Evolutionary conservation across 2,888 invertebrate species (phyloP).

Genomic region (Autographa pulchrina): DNA sequence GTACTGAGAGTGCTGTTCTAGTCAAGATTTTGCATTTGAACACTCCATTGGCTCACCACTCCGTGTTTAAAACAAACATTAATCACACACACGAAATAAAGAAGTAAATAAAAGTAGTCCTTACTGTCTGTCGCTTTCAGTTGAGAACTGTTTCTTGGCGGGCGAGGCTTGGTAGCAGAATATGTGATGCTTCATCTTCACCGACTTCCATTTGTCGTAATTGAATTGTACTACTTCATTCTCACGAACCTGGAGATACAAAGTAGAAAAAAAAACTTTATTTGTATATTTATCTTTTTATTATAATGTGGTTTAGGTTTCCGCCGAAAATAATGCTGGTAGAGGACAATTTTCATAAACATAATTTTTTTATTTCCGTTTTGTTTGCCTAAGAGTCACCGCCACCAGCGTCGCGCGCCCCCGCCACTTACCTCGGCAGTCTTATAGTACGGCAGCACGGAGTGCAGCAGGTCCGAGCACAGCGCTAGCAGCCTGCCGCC

Average conservation of each 20-base stretch:
- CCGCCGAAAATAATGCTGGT: too few relatives aligned
- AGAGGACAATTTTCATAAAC: too few relatives aligned
- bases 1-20: neutral
- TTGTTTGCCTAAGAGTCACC: too few relatives aligned
- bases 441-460: too few relatives aligned
- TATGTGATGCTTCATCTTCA: slow-evolving; percentile 96
- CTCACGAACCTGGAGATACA: slow-evolving; percentile 91
- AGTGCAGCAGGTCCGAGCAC: too few relatives aligned
- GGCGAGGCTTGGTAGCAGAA: slow-evolving; percentile 97
- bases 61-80: slow-evolving; percentile 32
- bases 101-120: slow-evolving; percentile 54
- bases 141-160: slow-evolving; percentile 94
- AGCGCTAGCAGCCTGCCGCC: too few relatives aligned
- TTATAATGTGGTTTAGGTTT: too few relatives aligned
- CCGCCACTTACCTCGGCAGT: too few relatives aligned
- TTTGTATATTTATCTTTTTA: too few relatives aligned
- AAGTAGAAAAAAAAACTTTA: neutral
- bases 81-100: slow-evolving; percentile 29
- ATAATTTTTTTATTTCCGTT: too few relatives aligned
- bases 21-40: neutral
- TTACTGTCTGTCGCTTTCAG: slow-evolving; percentile 92
- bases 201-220: slow-evolving; percentile 95
- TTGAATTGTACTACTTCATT: slow-evolving; percentile 95
- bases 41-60: slow-evolving; percentile 29
- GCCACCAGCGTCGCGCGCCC: too few relatives aligned